Percentiles rank a stretch among this genome's conserved stretches.
Conservation (phyloP, 2,888 invertebrate genomes). For the Carpatolechia fugitivella region DNA sequence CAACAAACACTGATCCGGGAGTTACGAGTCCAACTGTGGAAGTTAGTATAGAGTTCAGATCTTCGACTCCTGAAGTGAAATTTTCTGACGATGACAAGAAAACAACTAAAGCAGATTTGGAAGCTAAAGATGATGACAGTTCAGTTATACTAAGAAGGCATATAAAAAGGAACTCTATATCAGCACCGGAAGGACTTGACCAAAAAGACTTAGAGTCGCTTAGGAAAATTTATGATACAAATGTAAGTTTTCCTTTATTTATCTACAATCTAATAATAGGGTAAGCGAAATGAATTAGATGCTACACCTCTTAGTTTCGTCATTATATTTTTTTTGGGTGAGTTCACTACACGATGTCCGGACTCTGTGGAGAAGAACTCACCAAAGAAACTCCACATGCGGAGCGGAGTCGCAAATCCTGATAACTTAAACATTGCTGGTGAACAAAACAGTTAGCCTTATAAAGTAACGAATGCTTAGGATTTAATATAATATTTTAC, state of each 20-base stretch:
- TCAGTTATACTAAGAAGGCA: conserved; percentile 39
- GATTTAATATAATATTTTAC: no score
- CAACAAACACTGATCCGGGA: conserved; percentile 20
- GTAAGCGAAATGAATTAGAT: no score
- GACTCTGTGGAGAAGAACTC: no score
- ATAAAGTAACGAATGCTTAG: no score
- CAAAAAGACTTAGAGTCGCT: conserved; percentile 59
- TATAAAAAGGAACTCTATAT: conserved; percentile 81
- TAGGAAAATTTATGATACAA: conserved; percentile 8
- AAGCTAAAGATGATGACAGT: conserved; percentile 21
- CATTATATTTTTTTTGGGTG: no score
- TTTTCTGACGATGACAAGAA: conserved; percentile 40
- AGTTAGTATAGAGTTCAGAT: conserved; percentile 25
- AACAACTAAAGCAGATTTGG: conserved; percentile 13
- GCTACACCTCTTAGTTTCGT: no score
- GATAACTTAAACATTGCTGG: no score
- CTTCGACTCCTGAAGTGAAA: conserved; percentile 60
- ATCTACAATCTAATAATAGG: no score
- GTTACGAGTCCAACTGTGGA: conserved; percentile 23
- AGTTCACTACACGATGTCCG: no score
- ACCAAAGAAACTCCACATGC: no score
- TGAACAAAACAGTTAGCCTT: no score
- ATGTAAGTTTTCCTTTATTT: conserved; percentile 23
- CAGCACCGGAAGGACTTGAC: conserved; percentile 73
- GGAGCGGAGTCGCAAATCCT: no score